phyloP scores from a whole-genome alignment of 2,797 vertebrate species.

The Nothura maculosa region DNA sequence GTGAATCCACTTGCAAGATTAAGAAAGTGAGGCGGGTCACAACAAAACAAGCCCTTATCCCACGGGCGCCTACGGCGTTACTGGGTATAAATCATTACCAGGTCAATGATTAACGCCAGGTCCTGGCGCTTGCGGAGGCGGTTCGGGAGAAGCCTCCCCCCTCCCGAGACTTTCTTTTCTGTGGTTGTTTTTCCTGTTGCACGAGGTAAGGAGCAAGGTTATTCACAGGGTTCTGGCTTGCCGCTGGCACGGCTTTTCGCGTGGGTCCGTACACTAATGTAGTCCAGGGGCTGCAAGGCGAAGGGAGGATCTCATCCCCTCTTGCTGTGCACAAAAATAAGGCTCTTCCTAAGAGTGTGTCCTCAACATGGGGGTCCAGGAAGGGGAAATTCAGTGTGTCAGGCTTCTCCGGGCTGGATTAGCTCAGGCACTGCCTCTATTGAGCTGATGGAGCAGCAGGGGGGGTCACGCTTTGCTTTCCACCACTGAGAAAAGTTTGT shows the following conservation, averaged over 20 bases:
- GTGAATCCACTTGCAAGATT: background rate
- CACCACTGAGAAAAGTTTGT: background rate
- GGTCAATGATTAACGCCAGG: background rate
- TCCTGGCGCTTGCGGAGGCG: background rate
- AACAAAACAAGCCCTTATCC: background rate
- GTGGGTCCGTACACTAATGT: background rate
- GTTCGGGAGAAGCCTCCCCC: background rate
- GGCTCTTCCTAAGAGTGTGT: background rate
- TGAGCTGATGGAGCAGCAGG: fast-evolving
- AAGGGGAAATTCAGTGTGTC: too few relatives aligned
- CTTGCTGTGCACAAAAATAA: background rate
- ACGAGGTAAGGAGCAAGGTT: background rate
- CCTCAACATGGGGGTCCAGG: background rate
- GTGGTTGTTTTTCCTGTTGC: background rate
- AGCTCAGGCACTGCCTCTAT: background rate
- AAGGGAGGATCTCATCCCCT: background rate
- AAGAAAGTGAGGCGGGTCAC: background rate
- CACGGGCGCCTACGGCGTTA: background rate
- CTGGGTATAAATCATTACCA: conserved; percentile 9
- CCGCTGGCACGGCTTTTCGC: background rate
- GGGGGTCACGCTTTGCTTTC: background rate
- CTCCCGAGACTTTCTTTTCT: background rate
- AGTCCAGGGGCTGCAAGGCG: background rate
- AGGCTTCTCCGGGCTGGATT: background rate
- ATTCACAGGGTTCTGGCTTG: background rate